A percentile compares a stretch with the other conserved stretches of the same genome.
Evolutionary conservation across 2,113 vertebrate species (phyloP).

Genomic region (Carettochelys insculpta): DNA sequence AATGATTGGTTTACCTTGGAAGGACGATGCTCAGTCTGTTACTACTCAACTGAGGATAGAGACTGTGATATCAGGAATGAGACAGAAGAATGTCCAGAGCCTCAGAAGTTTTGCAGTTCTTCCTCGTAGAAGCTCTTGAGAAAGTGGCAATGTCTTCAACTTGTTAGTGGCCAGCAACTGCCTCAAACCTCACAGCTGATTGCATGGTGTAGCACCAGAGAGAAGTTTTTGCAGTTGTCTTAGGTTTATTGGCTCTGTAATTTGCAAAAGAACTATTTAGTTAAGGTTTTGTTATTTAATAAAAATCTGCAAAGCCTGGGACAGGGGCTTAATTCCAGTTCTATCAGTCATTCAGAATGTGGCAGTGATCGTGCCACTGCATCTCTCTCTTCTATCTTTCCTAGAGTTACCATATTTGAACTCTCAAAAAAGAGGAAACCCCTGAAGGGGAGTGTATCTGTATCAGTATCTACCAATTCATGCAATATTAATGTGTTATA

Average conservation of each 20-base stretch:
- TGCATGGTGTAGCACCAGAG: neutral
- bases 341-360: neutral
- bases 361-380: neutral
- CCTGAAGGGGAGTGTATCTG: too few relatives aligned
- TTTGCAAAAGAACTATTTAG: neutral
- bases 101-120: neutral
- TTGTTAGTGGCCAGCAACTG: neutral
- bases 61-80: neutral
- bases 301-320: neutral
- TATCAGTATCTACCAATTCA: too few relatives aligned
- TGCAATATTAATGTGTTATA: too few relatives aligned
- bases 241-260: slow-evolving; percentile 5
- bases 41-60: neutral
- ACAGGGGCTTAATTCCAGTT: neutral
- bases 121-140: neutral
- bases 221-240: neutral
- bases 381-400: neutral
- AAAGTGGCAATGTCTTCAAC: neutral
- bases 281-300: neutral
- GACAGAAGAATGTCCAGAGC: neutral
- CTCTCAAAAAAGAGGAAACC: too few relatives aligned
- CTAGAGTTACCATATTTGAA: too few relatives aligned
- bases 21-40: neutral
- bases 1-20: neutral
- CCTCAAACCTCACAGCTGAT: accelerated